Percentiles rank a stretch among this genome's conserved stretches.
phyloP scores from a whole-genome alignment of 2,797 vertebrate species.

The Sebastolobus alascanus region DNA sequence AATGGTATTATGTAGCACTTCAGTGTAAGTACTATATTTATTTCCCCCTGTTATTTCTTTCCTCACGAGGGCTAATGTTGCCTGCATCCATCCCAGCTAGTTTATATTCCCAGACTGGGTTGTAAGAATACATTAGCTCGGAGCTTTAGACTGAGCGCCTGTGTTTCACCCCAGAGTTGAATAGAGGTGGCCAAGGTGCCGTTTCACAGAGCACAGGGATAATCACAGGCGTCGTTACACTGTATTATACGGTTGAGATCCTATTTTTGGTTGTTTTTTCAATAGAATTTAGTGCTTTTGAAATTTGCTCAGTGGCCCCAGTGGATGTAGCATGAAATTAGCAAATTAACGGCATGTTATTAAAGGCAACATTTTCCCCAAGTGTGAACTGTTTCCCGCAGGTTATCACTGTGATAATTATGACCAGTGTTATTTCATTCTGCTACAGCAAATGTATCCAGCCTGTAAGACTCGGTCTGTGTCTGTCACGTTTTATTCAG shows the following conservation, averaged over 20 bases:
- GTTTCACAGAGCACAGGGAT: constrained; percentile 20
- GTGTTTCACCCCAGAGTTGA: constrained; percentile 16
- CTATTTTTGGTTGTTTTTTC: constrained; percentile 9
- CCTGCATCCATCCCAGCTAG: not conserved
- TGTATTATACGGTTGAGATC: not conserved
- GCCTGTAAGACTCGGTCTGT: constrained; percentile 8
- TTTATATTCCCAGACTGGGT: constrained; percentile 4
- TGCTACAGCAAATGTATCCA: not conserved
- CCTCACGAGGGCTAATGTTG: not conserved
- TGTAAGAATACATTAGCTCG: not conserved
- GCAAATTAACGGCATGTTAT: not conserved
- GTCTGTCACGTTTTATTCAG: not conserved
- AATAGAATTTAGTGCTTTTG: not conserved
- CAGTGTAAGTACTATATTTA: not conserved
- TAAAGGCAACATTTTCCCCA: not conserved
- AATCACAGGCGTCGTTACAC: constrained; percentile 33
- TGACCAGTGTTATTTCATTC: not conserved
- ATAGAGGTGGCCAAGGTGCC: not conserved
- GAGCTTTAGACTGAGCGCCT: not conserved
- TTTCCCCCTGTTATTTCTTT: not conserved
- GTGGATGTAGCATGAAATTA: constrained; percentile 11
- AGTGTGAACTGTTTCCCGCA: not conserved
- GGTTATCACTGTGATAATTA: constrained; percentile 1
- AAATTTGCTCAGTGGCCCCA: not conserved
- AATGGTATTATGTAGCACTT: not conserved